Conservation (phyloP, 2,888 invertebrate genomes). For the Malacosoma neustria region DNA sequence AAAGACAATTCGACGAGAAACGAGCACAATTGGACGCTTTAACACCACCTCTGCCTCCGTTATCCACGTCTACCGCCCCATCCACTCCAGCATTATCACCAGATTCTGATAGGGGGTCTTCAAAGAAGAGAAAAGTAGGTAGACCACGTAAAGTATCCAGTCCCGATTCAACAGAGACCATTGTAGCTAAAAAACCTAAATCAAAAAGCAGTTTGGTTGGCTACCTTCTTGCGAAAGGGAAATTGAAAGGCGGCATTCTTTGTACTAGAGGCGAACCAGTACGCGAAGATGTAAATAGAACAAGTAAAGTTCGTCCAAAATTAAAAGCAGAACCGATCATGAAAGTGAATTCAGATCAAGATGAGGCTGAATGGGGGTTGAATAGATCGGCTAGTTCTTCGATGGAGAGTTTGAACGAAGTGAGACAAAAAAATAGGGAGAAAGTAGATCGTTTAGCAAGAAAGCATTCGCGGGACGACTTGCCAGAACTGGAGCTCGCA, state of each 20-base stretch:
- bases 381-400: constrained; percentile 69
- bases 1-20: constrained; percentile 87
- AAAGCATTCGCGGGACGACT: constrained; percentile 62
- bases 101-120: constrained; percentile 68
- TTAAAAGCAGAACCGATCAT: constrained; percentile 82
- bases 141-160: constrained; percentile 83
- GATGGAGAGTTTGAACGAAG: constrained; percentile 69
- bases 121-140: constrained; percentile 88
- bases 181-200: constrained; percentile 87
- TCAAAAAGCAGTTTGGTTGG: constrained; percentile 80
- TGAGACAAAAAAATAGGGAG: constrained; percentile 63
- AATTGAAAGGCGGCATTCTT: constrained; percentile 69
- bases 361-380: constrained; percentile 59
- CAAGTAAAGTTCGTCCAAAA: constrained; percentile 81
- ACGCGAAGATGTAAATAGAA: constrained; percentile 55
- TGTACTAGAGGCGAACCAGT: constrained; percentile 71
- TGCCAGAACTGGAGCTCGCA: constrained; percentile 58
- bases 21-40: constrained; percentile 86
- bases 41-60: constrained; percentile 67
- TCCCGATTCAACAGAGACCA: constrained; percentile 82
- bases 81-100: constrained; percentile 62
- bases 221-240: constrained; percentile 78
- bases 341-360: constrained; percentile 75
- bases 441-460: constrained; percentile 61
- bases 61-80: constrained; percentile 56